A percentile compares a stretch with the other conserved stretches of the same genome.
Evolutionary conservation across 2,888 invertebrate species (phyloP).

Genomic region (Lycaena phlaeas): DNA sequence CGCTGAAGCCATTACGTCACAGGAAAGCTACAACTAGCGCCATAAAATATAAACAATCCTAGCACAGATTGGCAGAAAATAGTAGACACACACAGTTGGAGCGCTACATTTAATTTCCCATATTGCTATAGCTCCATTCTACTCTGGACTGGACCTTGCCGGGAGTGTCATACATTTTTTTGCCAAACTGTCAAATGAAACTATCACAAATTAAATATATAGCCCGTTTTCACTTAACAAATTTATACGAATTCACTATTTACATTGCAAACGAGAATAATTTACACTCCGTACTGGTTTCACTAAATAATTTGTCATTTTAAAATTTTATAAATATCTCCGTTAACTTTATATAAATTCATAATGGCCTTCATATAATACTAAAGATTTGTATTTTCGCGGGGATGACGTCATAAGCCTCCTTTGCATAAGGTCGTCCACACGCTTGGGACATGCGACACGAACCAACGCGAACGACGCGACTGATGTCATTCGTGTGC

Average conservation of each 20-base stretch:
- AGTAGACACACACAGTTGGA: constrained; percentile 5
- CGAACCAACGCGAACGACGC: too few species aligned
- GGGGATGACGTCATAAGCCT: constrained; percentile 12
- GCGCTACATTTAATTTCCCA: not conserved
- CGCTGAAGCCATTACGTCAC: constrained; percentile 21
- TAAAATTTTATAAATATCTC: constrained; percentile 52
- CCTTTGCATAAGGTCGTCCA: not conserved
- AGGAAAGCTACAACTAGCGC: constrained; percentile 39
- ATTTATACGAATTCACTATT: constrained; percentile 53
- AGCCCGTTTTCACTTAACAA: constrained; percentile 36
- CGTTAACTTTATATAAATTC: constrained; percentile 56
- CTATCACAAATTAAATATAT: constrained; percentile 50
- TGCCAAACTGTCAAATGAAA: constrained; percentile 52
- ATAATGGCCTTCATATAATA: constrained; percentile 45
- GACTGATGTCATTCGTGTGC: not conserved
- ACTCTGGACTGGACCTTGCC: not conserved
- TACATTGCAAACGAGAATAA: constrained; percentile 64
- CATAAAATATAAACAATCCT: constrained; percentile 27
- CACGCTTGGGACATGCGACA: not conserved
- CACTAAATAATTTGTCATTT: constrained; percentile 67
- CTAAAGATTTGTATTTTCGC: constrained; percentile 30
- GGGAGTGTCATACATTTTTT: not conserved
- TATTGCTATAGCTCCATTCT: not conserved
- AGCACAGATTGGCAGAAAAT: constrained; percentile 4
- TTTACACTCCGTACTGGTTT: constrained; percentile 44